A percentile compares a stretch with the other conserved stretches of the same genome.
phyloP scores from a whole-genome alignment of 2,888 invertebrate species.

The Lissocephala sabroskyi region DNA sequence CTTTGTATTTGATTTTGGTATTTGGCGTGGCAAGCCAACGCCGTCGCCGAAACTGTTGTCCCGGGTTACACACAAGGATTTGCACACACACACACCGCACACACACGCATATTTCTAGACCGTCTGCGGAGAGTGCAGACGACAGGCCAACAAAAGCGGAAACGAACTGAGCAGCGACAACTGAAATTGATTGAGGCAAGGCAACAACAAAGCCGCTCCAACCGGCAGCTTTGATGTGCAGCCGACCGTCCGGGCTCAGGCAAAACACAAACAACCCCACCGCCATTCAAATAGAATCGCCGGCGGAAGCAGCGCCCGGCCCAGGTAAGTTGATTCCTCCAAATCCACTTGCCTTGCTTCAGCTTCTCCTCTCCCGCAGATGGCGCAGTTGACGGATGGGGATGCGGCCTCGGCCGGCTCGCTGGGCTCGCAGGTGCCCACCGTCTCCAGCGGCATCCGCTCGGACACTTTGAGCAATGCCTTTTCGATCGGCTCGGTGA shows the following conservation, averaged over 20 bases:
- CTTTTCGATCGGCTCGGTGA: slow-evolving; percentile 12
- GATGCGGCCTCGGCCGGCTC: no score
- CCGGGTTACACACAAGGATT: slow-evolving; percentile 58
- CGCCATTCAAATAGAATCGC: slow-evolving; percentile 4
- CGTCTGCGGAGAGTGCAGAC: slow-evolving; percentile 12
- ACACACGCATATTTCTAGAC: slow-evolving; percentile 2
- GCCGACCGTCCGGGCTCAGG: slow-evolving; percentile 17
- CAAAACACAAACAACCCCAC: slow-evolving; percentile 28
- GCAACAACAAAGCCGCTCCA: slow-evolving; percentile 3
- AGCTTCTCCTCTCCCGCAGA: no score
- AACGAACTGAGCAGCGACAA: slow-evolving; percentile 37
- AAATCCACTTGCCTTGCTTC: no score
- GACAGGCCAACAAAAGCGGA: slow-evolving; percentile 27
- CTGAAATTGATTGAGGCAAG: slow-evolving; percentile 48
- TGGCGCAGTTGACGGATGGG: no score
- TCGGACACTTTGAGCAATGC: no score
- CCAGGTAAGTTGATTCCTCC: no score
- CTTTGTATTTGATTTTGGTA: slow-evolving; percentile 36
- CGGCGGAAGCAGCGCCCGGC: no score
- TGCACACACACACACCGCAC: slow-evolving; percentile 26
- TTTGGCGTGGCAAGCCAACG: slow-evolving; percentile 20
- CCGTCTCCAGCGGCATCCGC: no score
- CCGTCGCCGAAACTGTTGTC: slow-evolving; percentile 49
- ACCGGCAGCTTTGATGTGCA: slow-evolving; percentile 37
- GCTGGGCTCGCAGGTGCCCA: no score